These are phyloP conservation scores for Amyelois transitella DNA, from an alignment of 1,140 invertebrate species.

Conservation along the genomic window DNA sequence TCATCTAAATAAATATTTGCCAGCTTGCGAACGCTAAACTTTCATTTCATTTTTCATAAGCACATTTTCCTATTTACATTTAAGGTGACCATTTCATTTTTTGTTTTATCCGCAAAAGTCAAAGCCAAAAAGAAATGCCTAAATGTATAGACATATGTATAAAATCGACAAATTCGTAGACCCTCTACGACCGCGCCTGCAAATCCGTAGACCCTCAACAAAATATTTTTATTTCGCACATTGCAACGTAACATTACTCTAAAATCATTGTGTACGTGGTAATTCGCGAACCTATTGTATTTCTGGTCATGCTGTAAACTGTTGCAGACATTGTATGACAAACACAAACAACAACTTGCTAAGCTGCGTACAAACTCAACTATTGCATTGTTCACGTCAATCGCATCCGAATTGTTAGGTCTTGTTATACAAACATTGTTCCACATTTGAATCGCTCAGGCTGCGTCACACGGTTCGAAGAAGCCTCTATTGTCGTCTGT, in stretches of 20 bases:
- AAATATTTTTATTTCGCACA: no score
- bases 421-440: conserved; percentile 68
- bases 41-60: no score
- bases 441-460: conserved; percentile 51
- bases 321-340: conserved; percentile 3
- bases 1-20: no score
- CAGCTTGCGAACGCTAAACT: no score
- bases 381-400: conserved; percentile 59
- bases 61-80: no score
- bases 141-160: no score
- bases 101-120: no score
- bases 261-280: background rate
- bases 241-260: no score
- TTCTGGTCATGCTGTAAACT: background rate
- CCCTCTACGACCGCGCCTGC: background rate
- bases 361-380: conserved; percentile 34
- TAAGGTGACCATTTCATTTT: no score
- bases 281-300: background rate
- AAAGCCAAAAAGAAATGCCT: no score
- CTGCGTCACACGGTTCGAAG: conserved; percentile 55
- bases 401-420: conserved; percentile 46
- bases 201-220: background rate
- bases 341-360: conserved; percentile 8
- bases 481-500: conserved; percentile 66
- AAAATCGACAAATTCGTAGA: no score